Conservation (phyloP, 2,888 invertebrate genomes). For the Onchidella celtica region DNA sequence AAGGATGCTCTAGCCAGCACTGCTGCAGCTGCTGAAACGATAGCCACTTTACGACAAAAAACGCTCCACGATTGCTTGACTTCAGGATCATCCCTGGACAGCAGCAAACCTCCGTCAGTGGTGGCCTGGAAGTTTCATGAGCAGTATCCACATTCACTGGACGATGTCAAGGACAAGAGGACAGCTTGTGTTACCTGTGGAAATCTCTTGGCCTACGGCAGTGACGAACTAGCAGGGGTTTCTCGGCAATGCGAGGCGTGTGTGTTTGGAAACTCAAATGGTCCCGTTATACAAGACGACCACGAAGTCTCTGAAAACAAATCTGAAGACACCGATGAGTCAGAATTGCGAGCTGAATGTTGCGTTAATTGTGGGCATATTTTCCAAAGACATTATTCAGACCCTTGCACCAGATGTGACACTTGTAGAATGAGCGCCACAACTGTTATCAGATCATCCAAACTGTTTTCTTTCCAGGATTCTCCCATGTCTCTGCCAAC, state of each 20-base stretch:
- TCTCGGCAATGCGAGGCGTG: neutral
- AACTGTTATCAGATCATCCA: constrained; percentile 29
- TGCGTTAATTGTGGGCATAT: constrained; percentile 35
- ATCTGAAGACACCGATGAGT: neutral
- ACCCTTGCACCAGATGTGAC: constrained; percentile 27
- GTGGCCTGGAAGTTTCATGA: constrained; percentile 48
- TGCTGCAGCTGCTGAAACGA: constrained; percentile 24
- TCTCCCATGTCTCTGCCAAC: neutral
- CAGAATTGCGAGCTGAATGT: constrained; percentile 26
- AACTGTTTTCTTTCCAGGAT: constrained; percentile 36
- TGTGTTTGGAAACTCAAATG: neutral
- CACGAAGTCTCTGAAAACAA: neutral
- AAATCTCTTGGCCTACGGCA: neutral
- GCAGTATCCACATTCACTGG: constrained; percentile 29
- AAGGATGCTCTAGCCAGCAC: constrained; percentile 9
- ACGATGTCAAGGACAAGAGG: constrained; percentile 14
- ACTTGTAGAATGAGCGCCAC: neutral
- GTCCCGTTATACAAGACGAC: neutral
- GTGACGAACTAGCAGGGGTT: neutral
- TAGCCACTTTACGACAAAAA: constrained; percentile 26
- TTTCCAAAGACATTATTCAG: constrained; percentile 39
- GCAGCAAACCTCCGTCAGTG: constrained; percentile 22
- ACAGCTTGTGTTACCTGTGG: neutral
- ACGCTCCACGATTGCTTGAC: neutral
- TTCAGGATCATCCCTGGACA: neutral